Conservation (phyloP, 1,140 invertebrate genomes). For the Cyrtorhinus lividipennis region DNA sequence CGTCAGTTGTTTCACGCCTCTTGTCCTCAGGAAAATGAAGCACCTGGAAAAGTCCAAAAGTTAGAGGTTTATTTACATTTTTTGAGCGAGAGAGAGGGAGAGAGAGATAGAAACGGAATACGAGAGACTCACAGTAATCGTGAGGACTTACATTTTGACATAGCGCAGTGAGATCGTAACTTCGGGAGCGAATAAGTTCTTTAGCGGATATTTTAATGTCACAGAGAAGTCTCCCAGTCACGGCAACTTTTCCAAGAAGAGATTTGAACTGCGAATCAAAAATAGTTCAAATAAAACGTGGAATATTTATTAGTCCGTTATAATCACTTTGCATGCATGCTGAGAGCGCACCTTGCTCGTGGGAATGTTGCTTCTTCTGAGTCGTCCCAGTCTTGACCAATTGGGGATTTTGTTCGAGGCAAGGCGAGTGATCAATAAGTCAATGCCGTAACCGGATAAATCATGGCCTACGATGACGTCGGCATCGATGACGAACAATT, state of each 20-base stretch:
- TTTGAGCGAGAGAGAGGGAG: too few relatives aligned
- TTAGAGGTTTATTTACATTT: too few relatives aligned
- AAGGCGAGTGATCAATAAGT: slow-evolving; percentile 69
- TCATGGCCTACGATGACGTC: slow-evolving; percentile 91
- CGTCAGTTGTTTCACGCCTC: slow-evolving; percentile 48
- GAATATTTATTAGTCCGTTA: slow-evolving; percentile 31
- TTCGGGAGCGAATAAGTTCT: slow-evolving; percentile 79
- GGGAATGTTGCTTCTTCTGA: slow-evolving; percentile 46
- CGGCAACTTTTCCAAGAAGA: slow-evolving; percentile 36
- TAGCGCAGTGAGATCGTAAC: slow-evolving; percentile 79
- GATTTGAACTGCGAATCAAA: slow-evolving; percentile 31
- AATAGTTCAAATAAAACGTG: slow-evolving; percentile 33
- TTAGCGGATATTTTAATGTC: slow-evolving; percentile 87
- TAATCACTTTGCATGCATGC: too few relatives aligned
- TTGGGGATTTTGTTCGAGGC: slow-evolving; percentile 54
- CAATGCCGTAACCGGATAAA: slow-evolving; percentile 31
- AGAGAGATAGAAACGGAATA: too few relatives aligned
- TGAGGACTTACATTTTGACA: slow-evolving; percentile 39
- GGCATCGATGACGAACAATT: slow-evolving; percentile 76
- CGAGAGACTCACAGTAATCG: too few relatives aligned
- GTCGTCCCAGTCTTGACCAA: slow-evolving; percentile 79
- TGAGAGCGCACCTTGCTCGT: slow-evolving; percentile 9
- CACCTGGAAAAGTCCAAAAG: slow-evolving; percentile 21
- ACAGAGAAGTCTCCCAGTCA: slow-evolving; percentile 75
- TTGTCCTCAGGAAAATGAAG: slow-evolving; percentile 40